These are phyloP conservation scores for Aleadryas rufinucha DNA, from an alignment of 2,113 vertebrate genomes.

Conservation along the genomic window DNA sequence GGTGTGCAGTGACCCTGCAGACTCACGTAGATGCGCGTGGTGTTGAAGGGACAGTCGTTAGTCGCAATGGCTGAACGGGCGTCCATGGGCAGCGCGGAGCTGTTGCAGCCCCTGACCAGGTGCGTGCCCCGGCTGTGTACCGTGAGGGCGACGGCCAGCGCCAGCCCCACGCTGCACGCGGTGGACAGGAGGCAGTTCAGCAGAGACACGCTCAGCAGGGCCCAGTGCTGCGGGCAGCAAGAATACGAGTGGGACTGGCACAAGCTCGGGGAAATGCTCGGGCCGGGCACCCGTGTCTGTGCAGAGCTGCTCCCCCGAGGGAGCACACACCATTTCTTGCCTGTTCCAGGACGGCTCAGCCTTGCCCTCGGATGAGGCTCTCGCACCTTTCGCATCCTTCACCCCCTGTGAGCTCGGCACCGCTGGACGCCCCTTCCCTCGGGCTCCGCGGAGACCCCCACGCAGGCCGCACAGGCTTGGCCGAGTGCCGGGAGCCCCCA, in stretches of 20 bases:
- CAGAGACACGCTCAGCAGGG: conserved; percentile 75
- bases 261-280: rapidly evolving
- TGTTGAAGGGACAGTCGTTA: conserved; percentile 87
- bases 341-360: neutral
- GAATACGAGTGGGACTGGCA: neutral
- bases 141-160: conserved; percentile 83
- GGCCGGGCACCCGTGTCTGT: rapidly evolving
- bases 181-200: conserved; percentile 82
- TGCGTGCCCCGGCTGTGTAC: conserved; percentile 72
- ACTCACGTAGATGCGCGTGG: conserved; percentile 92
- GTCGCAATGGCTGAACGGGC: conserved; percentile 70
- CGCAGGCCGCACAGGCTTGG: rapidly evolving
- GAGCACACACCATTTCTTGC: rapidly evolving
- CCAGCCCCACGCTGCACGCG: conserved; percentile 81
- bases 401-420: rapidly evolving
- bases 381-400: rapidly evolving
- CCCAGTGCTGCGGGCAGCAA: conserved; percentile 77
- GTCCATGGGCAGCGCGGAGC: conserved; percentile 67
- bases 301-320: rapidly evolving
- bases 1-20: rapidly evolving
- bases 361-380: rapidly evolving
- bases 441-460: neutral
- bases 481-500: neutral
- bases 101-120: conserved; percentile 84
- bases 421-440: neutral